These are phyloP conservation scores for Eriocheir sinensis DNA, from an alignment of 1,140 invertebrate species.

Conservation along the genomic window DNA sequence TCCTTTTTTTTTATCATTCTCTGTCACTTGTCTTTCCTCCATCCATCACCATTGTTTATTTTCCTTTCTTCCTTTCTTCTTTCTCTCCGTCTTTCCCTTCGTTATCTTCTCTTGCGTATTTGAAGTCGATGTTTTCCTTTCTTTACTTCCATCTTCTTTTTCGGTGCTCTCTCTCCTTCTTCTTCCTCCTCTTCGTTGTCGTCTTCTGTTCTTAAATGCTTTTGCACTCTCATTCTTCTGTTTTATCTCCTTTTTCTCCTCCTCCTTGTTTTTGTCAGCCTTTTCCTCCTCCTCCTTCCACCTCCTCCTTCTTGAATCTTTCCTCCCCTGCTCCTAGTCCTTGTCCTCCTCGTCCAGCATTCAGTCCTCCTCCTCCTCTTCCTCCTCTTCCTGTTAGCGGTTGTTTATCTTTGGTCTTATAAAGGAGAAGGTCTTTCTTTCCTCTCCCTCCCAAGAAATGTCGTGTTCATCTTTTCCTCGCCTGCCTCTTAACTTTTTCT, in stretches of 20 bases:
- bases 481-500: not conserved
- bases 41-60: not conserved
- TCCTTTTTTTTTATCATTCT: not conserved
- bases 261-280: too few relatives aligned
- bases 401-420: slow-evolving; percentile 16
- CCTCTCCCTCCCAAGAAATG: not conserved
- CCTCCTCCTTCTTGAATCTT: too few relatives aligned
- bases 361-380: not conserved
- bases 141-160: too few relatives aligned
- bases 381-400: not conserved
- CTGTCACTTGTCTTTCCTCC: not conserved
- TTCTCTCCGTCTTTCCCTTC: too few relatives aligned
- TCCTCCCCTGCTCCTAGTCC: not conserved
- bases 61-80: not conserved
- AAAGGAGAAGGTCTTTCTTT: not conserved
- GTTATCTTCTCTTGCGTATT: too few relatives aligned
- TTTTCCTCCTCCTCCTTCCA: too few relatives aligned
- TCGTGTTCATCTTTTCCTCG: not conserved
- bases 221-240: too few relatives aligned
- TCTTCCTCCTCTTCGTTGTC: too few relatives aligned
- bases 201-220: too few relatives aligned
- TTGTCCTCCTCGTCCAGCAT: not conserved
- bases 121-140: too few relatives aligned
- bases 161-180: too few relatives aligned
- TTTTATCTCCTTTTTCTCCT: too few relatives aligned